Evolutionary conservation across 2,888 invertebrate species (phyloP).

Genomic region (Linyphia triangularis): DNA sequence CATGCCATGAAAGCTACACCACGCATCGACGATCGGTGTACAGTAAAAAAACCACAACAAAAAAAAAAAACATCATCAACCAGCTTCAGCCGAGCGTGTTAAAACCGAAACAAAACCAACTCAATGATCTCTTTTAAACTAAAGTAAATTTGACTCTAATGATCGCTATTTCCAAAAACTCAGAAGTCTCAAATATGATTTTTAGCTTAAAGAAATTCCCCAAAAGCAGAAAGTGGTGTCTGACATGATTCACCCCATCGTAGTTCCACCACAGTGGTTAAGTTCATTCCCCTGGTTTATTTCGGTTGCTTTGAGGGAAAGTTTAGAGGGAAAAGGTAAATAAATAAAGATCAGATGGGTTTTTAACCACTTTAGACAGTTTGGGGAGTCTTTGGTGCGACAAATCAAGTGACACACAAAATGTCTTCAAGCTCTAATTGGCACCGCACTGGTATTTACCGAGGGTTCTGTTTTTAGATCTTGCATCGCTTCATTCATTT

Average conservation of each 20-base stretch:
- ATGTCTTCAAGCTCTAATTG: slow-evolving; percentile 67
- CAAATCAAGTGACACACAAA: slow-evolving; percentile 45
- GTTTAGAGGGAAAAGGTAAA: slow-evolving; percentile 46
- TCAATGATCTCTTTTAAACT: slow-evolving; percentile 1
- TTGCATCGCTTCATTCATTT: slow-evolving; percentile 21
- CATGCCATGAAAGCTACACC: slow-evolving; percentile 14
- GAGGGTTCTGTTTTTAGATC: slow-evolving; percentile 53
- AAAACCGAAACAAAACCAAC: slow-evolving; percentile 16
- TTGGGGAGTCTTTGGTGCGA: slow-evolving; percentile 29
- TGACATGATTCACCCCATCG: slow-evolving; percentile 13
- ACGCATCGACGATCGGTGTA: slow-evolving; percentile 3
- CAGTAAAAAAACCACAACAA: neutral
- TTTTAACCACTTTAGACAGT: slow-evolving; percentile 16
- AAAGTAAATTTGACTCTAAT: slow-evolving; percentile 34
- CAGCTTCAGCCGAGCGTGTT: slow-evolving; percentile 25
- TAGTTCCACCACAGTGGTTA: neutral
- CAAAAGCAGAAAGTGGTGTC: slow-evolving; percentile 46
- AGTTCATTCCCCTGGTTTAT: slow-evolving; percentile 57
- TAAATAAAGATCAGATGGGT: slow-evolving; percentile 27
- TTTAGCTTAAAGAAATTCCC: slow-evolving; percentile 6
- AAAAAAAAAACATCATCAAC: neutral
- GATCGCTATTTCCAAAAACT: slow-evolving; percentile 21
- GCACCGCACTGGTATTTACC: slow-evolving; percentile 36
- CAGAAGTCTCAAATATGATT: slow-evolving; percentile 4
- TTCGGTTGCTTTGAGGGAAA: slow-evolving; percentile 48